Percentiles rank a stretch among this genome's conserved stretches.
These are phyloP conservation scores for Chionoecetes opilio DNA, from an alignment of 1,140 invertebrate species.

Conservation along the genomic window DNA sequence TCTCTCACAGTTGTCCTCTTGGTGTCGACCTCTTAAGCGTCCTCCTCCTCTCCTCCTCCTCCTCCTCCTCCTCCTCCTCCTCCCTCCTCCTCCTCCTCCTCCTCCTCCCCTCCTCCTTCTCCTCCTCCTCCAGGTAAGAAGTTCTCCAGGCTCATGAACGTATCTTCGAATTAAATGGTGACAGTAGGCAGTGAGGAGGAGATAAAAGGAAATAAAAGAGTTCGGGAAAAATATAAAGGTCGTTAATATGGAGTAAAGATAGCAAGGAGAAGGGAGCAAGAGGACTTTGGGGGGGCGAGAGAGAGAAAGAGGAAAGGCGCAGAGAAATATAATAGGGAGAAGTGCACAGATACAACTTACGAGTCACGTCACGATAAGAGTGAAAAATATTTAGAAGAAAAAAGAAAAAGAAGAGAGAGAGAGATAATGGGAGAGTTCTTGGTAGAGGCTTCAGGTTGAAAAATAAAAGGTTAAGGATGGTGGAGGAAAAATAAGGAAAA, in stretches of 20 bases:
- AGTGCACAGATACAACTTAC: not conserved
- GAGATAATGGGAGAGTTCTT: not conserved
- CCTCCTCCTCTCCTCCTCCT: not conserved
- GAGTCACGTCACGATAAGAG: slow-evolving; percentile 27
- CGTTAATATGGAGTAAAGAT: not conserved
- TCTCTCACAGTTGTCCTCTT: not conserved
- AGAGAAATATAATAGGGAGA: not conserved
- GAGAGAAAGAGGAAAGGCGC: no score
- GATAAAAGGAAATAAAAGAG: not conserved
- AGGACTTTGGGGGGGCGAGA: not conserved
- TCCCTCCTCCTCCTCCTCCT: no score
- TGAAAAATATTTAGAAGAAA: slow-evolving; percentile 1
- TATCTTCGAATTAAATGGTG: not conserved
- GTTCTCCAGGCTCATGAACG: not conserved
- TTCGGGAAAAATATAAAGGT: not conserved
- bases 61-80: no score
- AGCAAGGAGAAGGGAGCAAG: not conserved
- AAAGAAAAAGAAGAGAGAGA: not conserved
- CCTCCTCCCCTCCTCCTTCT: not conserved
- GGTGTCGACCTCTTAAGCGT: not conserved
- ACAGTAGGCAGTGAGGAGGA: not conserved
- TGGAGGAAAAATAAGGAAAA: not conserved
- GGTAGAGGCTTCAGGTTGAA: not conserved
- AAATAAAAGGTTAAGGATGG: not conserved
- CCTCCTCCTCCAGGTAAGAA: not conserved